phyloP scores from a whole-genome alignment of 1,140 invertebrate genomes.

The Drosophila baimaii region DNA sequence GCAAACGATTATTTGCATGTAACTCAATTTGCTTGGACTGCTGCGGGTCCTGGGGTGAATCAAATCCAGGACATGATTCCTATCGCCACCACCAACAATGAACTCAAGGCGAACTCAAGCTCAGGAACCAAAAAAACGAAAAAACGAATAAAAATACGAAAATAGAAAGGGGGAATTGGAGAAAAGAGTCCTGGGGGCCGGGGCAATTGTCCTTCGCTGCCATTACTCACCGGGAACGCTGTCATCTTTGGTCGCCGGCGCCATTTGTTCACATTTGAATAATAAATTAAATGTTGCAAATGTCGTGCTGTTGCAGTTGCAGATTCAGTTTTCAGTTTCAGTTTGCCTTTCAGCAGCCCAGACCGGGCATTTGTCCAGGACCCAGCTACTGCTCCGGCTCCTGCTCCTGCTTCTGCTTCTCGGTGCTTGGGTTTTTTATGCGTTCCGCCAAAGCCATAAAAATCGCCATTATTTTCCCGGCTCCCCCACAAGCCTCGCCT shows the following conservation, averaged over 20 bases:
- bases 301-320: conserved; percentile 57
- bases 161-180: too few relatives aligned
- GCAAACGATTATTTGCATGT: conserved; percentile 79
- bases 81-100: conserved; percentile 36
- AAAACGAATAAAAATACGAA: too few relatives aligned
- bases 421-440: conserved; percentile 60
- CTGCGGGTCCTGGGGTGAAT: conserved; percentile 45
- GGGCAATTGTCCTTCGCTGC: conserved; percentile 62
- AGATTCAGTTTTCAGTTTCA: conserved; percentile 49
- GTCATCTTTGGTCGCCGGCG: conserved; percentile 74
- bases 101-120: conserved; percentile 36
- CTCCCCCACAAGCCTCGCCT: conserved; percentile 34
- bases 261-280: conserved; percentile 82
- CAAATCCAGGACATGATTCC: conserved; percentile 55
- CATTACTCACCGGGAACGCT: conserved; percentile 68
- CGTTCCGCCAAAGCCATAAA: conserved; percentile 73
- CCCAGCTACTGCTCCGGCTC: conserved; percentile 5
- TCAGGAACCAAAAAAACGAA: conserved; percentile 29
- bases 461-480: conserved; percentile 68
- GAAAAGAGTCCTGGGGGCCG: conserved; percentile 19
- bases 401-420: conserved; percentile 12
- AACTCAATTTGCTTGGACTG: conserved; percentile 71
- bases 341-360: conserved; percentile 61
- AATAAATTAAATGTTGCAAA: conserved; percentile 82
- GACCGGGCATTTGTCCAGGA: conserved; percentile 43